phyloP scores from a whole-genome alignment of 2,888 invertebrate genomes.

The Oligia latruncula region DNA sequence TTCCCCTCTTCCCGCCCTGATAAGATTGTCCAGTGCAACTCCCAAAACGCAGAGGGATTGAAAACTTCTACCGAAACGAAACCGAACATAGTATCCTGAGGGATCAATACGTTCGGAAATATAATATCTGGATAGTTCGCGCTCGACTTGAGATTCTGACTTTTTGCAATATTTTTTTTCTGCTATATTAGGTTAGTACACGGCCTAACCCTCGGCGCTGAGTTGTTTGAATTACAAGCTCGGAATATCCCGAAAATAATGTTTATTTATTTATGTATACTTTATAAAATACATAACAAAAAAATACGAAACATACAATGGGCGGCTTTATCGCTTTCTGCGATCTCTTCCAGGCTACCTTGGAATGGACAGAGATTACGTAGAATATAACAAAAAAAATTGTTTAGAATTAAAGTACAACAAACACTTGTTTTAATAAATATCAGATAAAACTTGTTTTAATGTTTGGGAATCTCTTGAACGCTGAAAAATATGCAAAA shows the following conservation, averaged over 20 bases:
- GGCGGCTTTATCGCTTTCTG: no score
- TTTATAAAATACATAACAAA: no score
- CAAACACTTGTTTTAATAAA: conserved; percentile 47
- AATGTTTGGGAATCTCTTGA: conserved; percentile 50
- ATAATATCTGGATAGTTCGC: conserved; percentile 86
- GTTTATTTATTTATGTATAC: not conserved
- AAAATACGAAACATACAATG: no score
- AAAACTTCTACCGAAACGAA: conserved; percentile 88
- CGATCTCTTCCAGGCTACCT: no score
- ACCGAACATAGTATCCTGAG: conserved; percentile 86
- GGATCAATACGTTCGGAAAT: conserved; percentile 89
- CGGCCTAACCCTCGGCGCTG: conserved; percentile 59
- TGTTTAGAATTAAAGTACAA: conserved; percentile 42
- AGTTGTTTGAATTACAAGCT: conserved; percentile 61
- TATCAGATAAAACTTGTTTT: conserved; percentile 45
- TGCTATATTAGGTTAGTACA: conserved; percentile 76
- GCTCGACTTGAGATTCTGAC: conserved; percentile 78
- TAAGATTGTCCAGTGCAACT: conserved; percentile 90
- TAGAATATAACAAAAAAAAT: no score
- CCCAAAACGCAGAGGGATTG: conserved; percentile 89
- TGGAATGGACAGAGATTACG: no score
- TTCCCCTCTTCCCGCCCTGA: conserved; percentile 84
- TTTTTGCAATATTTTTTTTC: conserved; percentile 77
- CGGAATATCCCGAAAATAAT: conserved; percentile 40
- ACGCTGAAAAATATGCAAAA: conserved; percentile 58